phyloP scores from a whole-genome alignment of 2,797 vertebrate genomes.

The Tragopan temminckii region DNA sequence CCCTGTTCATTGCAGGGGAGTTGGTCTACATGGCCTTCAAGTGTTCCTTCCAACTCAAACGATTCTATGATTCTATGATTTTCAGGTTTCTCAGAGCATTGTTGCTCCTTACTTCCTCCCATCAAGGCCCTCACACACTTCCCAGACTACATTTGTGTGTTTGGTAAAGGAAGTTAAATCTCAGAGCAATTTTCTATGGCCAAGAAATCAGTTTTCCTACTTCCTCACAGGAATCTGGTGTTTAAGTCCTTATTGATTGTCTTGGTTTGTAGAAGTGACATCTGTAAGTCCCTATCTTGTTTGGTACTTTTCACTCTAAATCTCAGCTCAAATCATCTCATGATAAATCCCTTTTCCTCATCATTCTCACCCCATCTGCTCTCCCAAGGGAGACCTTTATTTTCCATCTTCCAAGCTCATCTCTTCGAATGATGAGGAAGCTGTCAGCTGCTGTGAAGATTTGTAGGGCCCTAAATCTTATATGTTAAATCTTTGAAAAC shows the following conservation, averaged over 20 bases:
- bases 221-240: slow-evolving; percentile 6
- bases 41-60: too few species aligned
- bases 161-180: slow-evolving; percentile 23
- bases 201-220: slow-evolving; percentile 9
- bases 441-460: slow-evolving; percentile 73
- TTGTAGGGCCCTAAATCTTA: slow-evolving; percentile 74
- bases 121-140: background rate
- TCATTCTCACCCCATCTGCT: slow-evolving; percentile 75
- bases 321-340: slow-evolving; percentile 67
- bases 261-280: slow-evolving; percentile 61
- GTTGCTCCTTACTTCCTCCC: background rate
- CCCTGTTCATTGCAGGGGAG: too few species aligned
- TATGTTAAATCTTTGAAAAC: slow-evolving; percentile 69
- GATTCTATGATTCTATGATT: background rate
- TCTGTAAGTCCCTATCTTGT: slow-evolving; percentile 73
- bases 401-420: slow-evolving; percentile 69
- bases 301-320: slow-evolving; percentile 74
- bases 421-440: slow-evolving; percentile 58
- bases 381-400: slow-evolving; percentile 50
- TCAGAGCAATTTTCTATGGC: background rate
- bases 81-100: background rate
- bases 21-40: too few species aligned
- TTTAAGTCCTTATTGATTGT: slow-evolving; percentile 64
- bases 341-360: slow-evolving; percentile 70
- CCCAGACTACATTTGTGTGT: background rate